Conservation (phyloP, 2,113 vertebrate species). For the Corynorhinus townsendii region DNA sequence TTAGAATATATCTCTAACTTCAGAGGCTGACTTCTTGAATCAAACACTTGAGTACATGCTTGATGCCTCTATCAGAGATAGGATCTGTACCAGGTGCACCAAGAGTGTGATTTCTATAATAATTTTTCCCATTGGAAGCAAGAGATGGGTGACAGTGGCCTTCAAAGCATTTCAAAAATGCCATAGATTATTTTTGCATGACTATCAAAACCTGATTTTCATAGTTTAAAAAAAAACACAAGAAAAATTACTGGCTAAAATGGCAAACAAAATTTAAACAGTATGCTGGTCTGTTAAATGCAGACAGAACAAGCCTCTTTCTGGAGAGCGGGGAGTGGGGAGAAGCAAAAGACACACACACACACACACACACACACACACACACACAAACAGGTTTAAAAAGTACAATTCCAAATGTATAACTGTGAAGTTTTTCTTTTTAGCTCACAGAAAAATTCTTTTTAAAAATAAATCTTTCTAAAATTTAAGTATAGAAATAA, state of each 20-base stretch:
- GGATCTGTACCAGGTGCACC: background rate
- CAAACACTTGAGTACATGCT: background rate
- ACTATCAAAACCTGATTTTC: background rate
- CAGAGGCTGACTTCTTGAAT: background rate
- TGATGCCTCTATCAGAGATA: background rate
- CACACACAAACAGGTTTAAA: background rate
- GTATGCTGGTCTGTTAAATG: background rate
- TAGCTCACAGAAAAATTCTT: constrained; percentile 8
- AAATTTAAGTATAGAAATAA: constrained; percentile 26
- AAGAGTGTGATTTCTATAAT: background rate
- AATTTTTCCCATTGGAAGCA: background rate
- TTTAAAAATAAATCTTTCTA: constrained; percentile 25
- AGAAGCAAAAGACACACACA: background rate
- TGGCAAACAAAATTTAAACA: constrained; percentile 28
- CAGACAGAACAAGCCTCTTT: background rate
- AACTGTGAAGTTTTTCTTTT: background rate
- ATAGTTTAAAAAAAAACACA: background rate
- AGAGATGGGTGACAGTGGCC: background rate
- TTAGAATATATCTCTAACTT: background rate
- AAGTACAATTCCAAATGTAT: background rate
- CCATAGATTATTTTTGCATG: background rate
- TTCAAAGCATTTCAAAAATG: background rate
- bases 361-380: no score
- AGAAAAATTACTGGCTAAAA: background rate
- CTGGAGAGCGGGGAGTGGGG: background rate